These are phyloP conservation scores for Ceratotherium simum DNA, from an alignment of 2,113 vertebrate species.

Conservation along the genomic window DNA sequence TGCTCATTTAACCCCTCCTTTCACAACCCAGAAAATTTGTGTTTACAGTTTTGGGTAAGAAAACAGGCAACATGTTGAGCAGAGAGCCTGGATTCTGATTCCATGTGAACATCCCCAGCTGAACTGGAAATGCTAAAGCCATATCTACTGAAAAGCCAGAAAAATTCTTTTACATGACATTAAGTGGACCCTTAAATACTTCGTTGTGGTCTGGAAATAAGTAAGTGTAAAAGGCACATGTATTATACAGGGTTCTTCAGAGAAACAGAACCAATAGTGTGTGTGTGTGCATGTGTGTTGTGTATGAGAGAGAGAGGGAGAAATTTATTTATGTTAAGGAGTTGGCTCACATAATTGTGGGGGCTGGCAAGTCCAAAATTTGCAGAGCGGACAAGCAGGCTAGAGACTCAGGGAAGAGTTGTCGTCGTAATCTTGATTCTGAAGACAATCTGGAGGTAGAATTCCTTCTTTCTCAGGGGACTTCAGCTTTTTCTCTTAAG, in stretches of 20 bases:
- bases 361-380: background rate
- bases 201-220: background rate
- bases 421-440: background rate
- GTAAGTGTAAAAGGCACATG: background rate
- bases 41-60: background rate
- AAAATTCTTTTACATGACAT: background rate
- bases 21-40: background rate
- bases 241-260: background rate
- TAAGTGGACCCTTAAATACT: background rate
- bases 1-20: conserved; percentile 53
- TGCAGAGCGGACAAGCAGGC: background rate
- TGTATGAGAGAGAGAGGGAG: background rate
- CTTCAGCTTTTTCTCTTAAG: background rate
- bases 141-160: background rate
- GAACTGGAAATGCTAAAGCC: background rate
- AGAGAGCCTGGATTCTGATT: background rate
- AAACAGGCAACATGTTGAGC: background rate
- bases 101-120: background rate
- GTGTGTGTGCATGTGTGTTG: background rate
- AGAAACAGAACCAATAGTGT: background rate
- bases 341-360: background rate
- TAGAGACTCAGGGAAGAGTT: background rate
- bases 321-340: background rate
- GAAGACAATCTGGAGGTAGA: background rate
- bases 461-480: background rate